Base-by-base conservation (phyloP, 2,113 vertebrate genomes). In the Hystrix brachyura region DNA sequence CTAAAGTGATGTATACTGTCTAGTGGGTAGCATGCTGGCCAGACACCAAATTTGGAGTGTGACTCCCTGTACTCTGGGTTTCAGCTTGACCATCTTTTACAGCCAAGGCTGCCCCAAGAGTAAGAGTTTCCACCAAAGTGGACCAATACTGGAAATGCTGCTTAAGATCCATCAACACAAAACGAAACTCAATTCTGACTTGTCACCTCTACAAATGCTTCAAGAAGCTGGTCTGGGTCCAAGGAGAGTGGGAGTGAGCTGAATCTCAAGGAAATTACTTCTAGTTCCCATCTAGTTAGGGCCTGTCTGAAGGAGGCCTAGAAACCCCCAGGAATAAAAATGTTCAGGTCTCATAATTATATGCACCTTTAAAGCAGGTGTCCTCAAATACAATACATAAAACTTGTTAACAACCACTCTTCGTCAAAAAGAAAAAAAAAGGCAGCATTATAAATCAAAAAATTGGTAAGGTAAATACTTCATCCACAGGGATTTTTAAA, bases 1-100 rank as follows among this genome's bases (percentile, higher is more conserved):
- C 15, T 19, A 64, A 94, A 71, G 80, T 83, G 94, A 97, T 93
- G 13, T 59, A 71, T 83, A 15, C 74, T 81, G 90, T 93, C 95
- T 94, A 88, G 65, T 38, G 85, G 83, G 55, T 81, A 82, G 60
- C 38, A 4, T 3, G 8, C 53, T 76, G 88, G 91, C 76, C 95
- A 95, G 83, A 95, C 69, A 86, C 48, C 64, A 55, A 57, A 57
- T 82, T 1, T 53, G 51, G 34, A 85, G 13, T 29, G 38, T 65
- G 62, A 85, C n/a, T 90, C 27, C 72, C 25, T 48, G 18, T 8
- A 32, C 71, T 38, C 91, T 27, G 8, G 59, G 69, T 59, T 59
- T 82, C 51, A 38, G 57, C 48, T 43, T 13, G 0, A 29, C 43
- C 2, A 2, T 69, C 48, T n/a, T 48, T 71, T 51, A 23, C 32